phyloP scores from a whole-genome alignment of 2,888 invertebrate genomes.

The Neocrepidodera transversa region DNA sequence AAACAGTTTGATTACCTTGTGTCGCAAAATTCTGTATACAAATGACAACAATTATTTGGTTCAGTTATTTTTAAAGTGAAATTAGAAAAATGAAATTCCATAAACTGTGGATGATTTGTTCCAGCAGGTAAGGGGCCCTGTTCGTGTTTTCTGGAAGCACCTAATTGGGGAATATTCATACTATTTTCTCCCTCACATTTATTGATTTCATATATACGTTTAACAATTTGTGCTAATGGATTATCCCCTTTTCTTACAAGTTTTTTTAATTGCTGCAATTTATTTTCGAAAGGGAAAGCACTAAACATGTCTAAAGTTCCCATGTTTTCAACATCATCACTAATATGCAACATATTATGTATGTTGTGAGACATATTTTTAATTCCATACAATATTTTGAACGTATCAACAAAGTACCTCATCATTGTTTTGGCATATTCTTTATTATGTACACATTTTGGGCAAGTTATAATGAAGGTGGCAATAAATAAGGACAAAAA shows the following conservation, averaged over 20 bases:
- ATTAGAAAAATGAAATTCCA: slow-evolving; percentile 4
- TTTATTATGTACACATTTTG: slow-evolving; percentile 1
- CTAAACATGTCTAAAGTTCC: slow-evolving; percentile 8
- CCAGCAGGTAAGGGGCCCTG: too few relatives aligned
- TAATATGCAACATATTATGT: slow-evolving; percentile 14
- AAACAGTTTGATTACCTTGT: slow-evolving; percentile 4
- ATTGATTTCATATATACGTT: background rate
- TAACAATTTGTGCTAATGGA: background rate
- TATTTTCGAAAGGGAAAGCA: background rate
- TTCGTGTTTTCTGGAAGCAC: too few relatives aligned
- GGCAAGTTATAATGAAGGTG: background rate
- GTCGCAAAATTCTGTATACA: slow-evolving; percentile 1
- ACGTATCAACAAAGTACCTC: background rate
- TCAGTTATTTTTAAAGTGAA: slow-evolving; percentile 5
- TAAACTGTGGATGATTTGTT: background rate
- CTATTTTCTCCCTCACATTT: background rate
- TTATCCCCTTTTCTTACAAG: background rate
- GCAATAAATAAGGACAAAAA: slow-evolving; percentile 7
- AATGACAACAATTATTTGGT: slow-evolving; percentile 14
- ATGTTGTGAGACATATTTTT: too few relatives aligned
- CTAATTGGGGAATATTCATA: too few relatives aligned
- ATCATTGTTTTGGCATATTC: slow-evolving; percentile 7
- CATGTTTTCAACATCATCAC: slow-evolving; percentile 14
- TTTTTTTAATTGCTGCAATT: background rate
- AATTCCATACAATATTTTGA: slow-evolving; percentile 1